These are phyloP conservation scores for Trachymyrmex septentrionalis DNA, from an alignment of 1,140 invertebrate species.

Conservation along the genomic window DNA sequence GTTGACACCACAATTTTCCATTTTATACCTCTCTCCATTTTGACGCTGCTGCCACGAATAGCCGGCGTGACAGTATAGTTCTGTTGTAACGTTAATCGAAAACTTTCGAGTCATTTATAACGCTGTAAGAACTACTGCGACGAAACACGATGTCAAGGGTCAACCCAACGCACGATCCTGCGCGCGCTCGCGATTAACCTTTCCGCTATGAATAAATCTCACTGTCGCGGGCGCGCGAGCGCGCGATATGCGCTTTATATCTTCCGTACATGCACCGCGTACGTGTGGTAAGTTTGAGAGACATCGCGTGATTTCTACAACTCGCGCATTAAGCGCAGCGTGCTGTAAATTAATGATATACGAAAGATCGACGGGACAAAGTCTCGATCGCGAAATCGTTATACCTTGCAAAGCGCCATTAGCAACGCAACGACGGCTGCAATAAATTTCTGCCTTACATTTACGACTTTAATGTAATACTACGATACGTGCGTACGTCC, in stretches of 20 bases:
- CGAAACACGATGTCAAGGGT: constrained; percentile 54
- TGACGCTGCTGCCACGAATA: background rate
- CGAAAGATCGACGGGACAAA: constrained; percentile 65
- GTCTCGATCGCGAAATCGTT: constrained; percentile 58
- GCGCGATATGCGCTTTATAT: constrained; percentile 20
- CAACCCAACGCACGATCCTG: constrained; percentile 49
- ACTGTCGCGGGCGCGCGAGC: constrained; percentile 28
- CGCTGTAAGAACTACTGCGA: constrained; percentile 53
- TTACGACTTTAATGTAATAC: constrained; percentile 37
- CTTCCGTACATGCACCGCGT: background rate
- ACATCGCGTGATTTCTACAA: constrained; percentile 53
- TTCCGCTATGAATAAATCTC: constrained; percentile 62
- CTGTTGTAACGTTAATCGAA: constrained; percentile 38
- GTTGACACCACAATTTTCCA: background rate
- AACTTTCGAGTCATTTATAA: constrained; percentile 60
- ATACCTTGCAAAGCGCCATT: constrained; percentile 49
- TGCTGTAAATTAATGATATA: constrained; percentile 62
- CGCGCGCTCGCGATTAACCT: constrained; percentile 61
- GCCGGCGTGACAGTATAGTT: background rate
- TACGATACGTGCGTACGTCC: constrained; percentile 31
- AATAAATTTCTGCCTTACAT: constrained; percentile 60
- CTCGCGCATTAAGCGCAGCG: constrained; percentile 54
- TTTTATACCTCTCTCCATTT: background rate
- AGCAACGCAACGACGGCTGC: constrained; percentile 45
- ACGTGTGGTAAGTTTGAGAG: constrained; percentile 47